Evolutionary conservation across 2,888 invertebrate species (phyloP).

Genomic region (Tenthredo mesomela): DNA sequence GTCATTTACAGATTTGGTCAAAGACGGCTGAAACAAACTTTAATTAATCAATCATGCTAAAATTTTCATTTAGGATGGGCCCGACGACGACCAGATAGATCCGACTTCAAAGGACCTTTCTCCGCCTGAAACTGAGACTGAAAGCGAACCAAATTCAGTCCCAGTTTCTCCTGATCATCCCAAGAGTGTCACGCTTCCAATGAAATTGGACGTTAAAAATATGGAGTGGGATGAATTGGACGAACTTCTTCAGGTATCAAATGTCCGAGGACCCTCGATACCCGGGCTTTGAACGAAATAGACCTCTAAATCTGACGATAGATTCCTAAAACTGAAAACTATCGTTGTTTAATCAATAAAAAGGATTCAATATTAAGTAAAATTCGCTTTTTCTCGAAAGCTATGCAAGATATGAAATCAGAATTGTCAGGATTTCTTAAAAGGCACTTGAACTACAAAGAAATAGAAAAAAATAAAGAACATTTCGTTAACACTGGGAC

Average conservation of each 20-base stretch:
- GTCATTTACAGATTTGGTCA: not conserved
- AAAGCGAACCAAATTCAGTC: slow-evolving; percentile 70
- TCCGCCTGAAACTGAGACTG: slow-evolving; percentile 65
- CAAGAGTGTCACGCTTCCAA: slow-evolving; percentile 82
- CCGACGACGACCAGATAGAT: slow-evolving; percentile 69
- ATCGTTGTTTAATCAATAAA: not conserved
- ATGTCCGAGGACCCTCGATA: slow-evolving; percentile 29
- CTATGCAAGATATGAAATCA: not conserved
- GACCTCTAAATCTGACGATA: not conserved
- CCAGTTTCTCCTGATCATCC: slow-evolving; percentile 75
- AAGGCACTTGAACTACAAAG: too few relatives aligned
- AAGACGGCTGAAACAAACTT: too few relatives aligned
- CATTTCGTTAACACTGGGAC: not conserved
- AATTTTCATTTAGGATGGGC: slow-evolving; percentile 64
- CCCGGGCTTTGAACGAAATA: not conserved
- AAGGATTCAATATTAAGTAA: not conserved
- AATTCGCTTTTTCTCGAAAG: not conserved
- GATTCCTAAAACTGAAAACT: too few relatives aligned
- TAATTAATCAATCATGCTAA: not conserved
- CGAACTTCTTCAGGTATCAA: slow-evolving; percentile 81
- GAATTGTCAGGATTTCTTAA: not conserved
- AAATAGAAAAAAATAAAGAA: not conserved
- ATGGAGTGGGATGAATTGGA: slow-evolving; percentile 87
- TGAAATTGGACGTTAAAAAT: slow-evolving; percentile 84
- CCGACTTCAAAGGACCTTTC: slow-evolving; percentile 65